These are phyloP conservation scores for Bombus waltoni DNA, from an alignment of 1,140 invertebrate genomes.

Conservation along the genomic window DNA sequence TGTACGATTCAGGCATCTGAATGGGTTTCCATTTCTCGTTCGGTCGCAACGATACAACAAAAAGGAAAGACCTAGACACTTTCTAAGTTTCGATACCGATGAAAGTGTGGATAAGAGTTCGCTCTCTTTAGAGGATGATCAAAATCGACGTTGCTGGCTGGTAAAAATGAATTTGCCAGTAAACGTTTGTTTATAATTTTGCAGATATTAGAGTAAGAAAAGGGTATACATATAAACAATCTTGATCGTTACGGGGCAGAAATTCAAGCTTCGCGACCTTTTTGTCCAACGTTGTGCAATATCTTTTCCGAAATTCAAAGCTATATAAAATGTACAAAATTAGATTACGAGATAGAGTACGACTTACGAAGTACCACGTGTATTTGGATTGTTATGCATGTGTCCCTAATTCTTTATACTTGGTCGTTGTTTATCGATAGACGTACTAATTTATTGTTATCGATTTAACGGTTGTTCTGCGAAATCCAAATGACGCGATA, in stretches of 20 bases:
- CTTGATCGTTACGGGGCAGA: neutral
- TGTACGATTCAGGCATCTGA: constrained; percentile 23
- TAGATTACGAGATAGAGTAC: neutral
- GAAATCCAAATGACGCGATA: neutral
- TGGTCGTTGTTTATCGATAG: constrained; percentile 6
- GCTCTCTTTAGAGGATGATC: neutral
- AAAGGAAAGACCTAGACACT: neutral
- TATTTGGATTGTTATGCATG: constrained; percentile 38
- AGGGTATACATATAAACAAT: neutral
- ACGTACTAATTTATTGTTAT: neutral
- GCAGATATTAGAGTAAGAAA: constrained; percentile 21
- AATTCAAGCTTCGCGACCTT: neutral
- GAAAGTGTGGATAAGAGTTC: neutral
- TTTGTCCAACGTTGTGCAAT: neutral
- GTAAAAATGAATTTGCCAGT: neutral
- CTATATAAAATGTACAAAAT: neutral
- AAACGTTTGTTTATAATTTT: constrained; percentile 4
- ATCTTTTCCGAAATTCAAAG: neutral
- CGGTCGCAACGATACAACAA: neutral
- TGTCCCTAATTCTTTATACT: constrained; percentile 6
- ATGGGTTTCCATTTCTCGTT: neutral
- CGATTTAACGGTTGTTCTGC: neutral
- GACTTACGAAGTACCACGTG: neutral
- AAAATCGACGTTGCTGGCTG: neutral
- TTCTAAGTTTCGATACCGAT: neutral